Conservation (phyloP, 2,888 invertebrate genomes). For the Erebia palarica region DNA sequence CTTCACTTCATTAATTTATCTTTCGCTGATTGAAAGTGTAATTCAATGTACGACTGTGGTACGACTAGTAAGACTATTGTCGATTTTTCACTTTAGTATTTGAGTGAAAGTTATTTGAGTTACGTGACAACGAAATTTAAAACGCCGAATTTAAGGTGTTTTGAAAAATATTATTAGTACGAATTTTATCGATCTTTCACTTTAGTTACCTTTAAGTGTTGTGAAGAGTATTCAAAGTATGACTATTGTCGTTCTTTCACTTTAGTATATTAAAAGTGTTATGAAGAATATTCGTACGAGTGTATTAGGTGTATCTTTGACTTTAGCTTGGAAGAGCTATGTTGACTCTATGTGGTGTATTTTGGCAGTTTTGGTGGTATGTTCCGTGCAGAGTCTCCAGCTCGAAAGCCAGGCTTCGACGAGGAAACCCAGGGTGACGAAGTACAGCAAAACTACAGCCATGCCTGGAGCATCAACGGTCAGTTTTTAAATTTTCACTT, state of each 20-base stretch:
- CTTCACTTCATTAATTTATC: too few species aligned
- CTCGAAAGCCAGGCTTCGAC: constrained; percentile 83
- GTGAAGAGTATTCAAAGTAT: too few species aligned
- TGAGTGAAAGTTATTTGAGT: too few species aligned
- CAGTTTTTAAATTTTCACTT: constrained; percentile 39
- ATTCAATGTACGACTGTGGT: too few species aligned
- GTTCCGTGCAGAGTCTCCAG: constrained; percentile 75
- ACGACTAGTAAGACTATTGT: too few species aligned
- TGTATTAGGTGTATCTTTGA: neutral
- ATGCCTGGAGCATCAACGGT: constrained; percentile 75
- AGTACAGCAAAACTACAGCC: constrained; percentile 82
- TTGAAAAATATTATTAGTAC: too few species aligned
- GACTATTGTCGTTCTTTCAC: neutral
- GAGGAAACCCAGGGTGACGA: constrained; percentile 84
- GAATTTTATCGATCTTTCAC: too few species aligned
- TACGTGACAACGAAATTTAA: too few species aligned
- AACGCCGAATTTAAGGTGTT: too few species aligned
- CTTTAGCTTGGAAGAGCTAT: constrained; percentile 29
- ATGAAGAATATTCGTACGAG: neutral
- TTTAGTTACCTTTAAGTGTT: too few species aligned
- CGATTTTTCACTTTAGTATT: too few species aligned
- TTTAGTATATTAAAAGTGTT: neutral
- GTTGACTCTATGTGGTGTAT: constrained; percentile 57
- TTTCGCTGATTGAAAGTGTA: too few species aligned
- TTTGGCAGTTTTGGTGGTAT: constrained; percentile 72